Conservation (phyloP, 2,797 vertebrate species). For the Megaceryle alcyon region DNA sequence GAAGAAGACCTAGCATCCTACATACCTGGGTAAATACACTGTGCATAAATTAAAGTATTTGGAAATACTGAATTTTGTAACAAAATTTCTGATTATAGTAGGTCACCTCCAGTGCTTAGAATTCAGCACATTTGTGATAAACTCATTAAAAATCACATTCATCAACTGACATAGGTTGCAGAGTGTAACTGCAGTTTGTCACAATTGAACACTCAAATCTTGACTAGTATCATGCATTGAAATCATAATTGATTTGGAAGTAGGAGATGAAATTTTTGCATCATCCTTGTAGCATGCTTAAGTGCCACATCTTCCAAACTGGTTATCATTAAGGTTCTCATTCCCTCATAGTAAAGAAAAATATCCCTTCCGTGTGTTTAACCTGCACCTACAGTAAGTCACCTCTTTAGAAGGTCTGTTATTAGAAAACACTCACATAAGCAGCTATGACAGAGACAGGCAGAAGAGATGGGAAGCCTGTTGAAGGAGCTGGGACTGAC, state of each 20-base stretch:
- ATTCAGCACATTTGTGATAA: background rate
- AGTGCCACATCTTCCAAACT: background rate
- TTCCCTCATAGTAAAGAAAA: background rate
- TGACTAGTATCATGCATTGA: background rate
- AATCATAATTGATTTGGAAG: background rate
- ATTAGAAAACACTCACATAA: background rate
- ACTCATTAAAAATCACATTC: background rate
- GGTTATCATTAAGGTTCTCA: background rate
- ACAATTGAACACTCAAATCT: background rate
- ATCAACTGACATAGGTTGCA: background rate
- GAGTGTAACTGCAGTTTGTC: background rate
- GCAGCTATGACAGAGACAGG: rapidly evolving
- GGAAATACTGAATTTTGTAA: background rate
- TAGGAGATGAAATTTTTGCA: background rate
- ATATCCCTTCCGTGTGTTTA: background rate
- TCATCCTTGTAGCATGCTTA: rapidly evolving
- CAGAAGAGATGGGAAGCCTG: background rate
- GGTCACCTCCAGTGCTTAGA: background rate
- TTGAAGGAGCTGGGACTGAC: background rate
- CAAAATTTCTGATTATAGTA: background rate
- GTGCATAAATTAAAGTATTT: background rate
- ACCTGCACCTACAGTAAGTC: background rate
- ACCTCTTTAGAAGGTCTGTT: background rate
- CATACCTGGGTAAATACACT: conserved; percentile 70
- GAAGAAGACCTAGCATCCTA: conserved; percentile 77